Evolutionary conservation across 2,888 invertebrate species (phyloP), one percentile per base, ranked within the genome.

Genomic region (Phytoseiulus persimilis): DNA sequence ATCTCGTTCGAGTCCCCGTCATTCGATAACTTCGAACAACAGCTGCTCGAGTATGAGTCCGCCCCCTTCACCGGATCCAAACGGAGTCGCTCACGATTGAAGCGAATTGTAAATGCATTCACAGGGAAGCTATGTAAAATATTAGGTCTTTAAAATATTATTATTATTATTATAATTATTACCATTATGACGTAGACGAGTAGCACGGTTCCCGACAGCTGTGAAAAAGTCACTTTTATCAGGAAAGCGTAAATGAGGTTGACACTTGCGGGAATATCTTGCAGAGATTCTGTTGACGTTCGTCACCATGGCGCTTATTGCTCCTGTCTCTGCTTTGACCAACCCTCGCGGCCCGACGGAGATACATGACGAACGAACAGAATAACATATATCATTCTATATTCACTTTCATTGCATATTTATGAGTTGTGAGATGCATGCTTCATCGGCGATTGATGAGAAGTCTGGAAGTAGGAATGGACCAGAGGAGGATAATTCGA

Each of bases 21-120:
- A 95, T 92, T 95, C 95, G 90, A 94, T 95, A 92, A 95, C 95
- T 90, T 95, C 95, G 91, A 95, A 95, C 93, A 95, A 95, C 92
- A 95, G 95, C 87, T 87, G 87, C 93, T 95, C 95, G 92, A 95
- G 95, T 93, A 94, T 95, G 91, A 95, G 95, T 91, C 95, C 95
- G 89, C 95, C 95, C 90, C 95, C 95, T 89, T 87, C 87, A 87
- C 87, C 87, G 87, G 87, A 87, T 45, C 87, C 87, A 23, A 65
- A 65, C 28, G 65, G 65, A 65, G 65, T 65, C 65, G 65, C 65
- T 65, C 65, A 65, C 65, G 65, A 65, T 65, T 65, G 65, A 65
- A 65, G 65, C 65, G 65, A 65, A 23, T 65, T 18, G 65, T 65
- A 65, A 65, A 3, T 65, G 5, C 14, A 23, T 23, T 28, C 65